Conservation (phyloP, 2,113 vertebrate species). For the Xyliphius kryptos region DNA sequence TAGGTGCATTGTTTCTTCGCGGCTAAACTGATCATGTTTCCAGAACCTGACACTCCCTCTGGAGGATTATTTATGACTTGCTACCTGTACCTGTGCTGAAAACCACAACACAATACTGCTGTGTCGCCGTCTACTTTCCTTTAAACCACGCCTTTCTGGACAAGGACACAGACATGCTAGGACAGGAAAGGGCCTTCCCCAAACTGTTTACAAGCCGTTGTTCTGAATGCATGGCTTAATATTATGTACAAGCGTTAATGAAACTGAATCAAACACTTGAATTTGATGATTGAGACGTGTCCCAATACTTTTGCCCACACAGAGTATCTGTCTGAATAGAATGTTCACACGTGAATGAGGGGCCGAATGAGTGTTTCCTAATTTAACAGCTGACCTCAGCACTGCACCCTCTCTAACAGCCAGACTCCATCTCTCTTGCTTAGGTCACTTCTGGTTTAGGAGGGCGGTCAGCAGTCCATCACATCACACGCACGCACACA, state of each 20-base stretch:
- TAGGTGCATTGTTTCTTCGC: slow-evolving; percentile 3
- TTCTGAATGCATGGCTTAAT: too few species aligned
- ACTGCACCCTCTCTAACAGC: background rate
- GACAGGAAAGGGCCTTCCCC: too few species aligned
- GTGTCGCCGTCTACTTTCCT: too few species aligned
- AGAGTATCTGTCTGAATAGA: background rate
- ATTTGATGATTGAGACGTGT: background rate
- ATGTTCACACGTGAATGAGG: slow-evolving; percentile 36
- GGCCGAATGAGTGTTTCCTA: slow-evolving; percentile 38
- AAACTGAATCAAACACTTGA: too few species aligned
- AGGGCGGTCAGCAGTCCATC: too few species aligned
- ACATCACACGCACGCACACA: too few species aligned
- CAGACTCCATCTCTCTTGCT: slow-evolving; percentile 1
- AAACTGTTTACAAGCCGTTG: too few species aligned
- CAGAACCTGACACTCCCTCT: slow-evolving; percentile 34
- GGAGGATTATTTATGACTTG: background rate
- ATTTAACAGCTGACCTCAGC: slow-evolving; percentile 33
- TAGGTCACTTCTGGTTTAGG: background rate
- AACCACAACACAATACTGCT: too few species aligned
- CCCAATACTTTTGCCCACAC: background rate
- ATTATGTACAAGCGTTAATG: too few species aligned
- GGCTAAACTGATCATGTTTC: slow-evolving; percentile 30
- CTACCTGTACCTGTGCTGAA: too few species aligned
- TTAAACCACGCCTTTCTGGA: too few species aligned
- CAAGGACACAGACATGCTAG: too few species aligned